Conservation (phyloP, 1,140 invertebrate genomes). For the Rhyzopertha dominica region DNA sequence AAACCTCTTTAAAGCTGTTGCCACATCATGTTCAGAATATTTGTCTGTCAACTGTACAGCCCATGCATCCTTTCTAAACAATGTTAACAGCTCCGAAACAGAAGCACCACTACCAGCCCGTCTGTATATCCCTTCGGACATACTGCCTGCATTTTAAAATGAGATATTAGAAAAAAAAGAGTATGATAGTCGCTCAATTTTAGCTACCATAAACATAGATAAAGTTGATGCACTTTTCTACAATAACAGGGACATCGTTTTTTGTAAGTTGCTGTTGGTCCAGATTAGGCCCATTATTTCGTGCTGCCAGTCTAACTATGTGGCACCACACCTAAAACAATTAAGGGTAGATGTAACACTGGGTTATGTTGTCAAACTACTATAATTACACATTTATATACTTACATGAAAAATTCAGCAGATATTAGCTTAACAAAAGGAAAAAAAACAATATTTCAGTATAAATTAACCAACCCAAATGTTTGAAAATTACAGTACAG, state of each 20-base stretch:
- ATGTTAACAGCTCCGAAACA: constrained; percentile 66
- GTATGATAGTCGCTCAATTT: constrained; percentile 1
- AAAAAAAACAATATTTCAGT: too few relatives aligned
- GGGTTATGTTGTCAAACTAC: too few relatives aligned
- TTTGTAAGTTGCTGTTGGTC: constrained; percentile 80
- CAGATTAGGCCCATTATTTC: constrained; percentile 68
- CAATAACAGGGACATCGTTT: constrained; percentile 80
- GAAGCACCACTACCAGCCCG: constrained; percentile 69
- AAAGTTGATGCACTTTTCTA: constrained; percentile 87
- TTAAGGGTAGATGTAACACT: not conserved
- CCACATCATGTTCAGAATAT: constrained; percentile 81
- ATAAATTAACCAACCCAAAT: too few relatives aligned
- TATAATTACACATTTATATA: constrained; percentile 4
- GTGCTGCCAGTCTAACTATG: constrained; percentile 65
- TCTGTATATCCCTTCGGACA: constrained; percentile 82
- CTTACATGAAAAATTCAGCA: too few relatives aligned
- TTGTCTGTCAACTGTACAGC: constrained; percentile 68
- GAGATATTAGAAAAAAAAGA: constrained; percentile 1
- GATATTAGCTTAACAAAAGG: too few relatives aligned
- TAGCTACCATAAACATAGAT: constrained; percentile 73
- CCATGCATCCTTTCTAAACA: constrained; percentile 76
- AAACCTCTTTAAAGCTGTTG: constrained; percentile 77
- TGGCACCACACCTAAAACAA: constrained; percentile 62
- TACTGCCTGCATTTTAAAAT: constrained; percentile 56
- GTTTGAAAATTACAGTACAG: too few relatives aligned